Base-by-base conservation (phyloP, 37 sponge, comb jelly and placozoan species). In the Cliona cf. orientalis region DNA sequence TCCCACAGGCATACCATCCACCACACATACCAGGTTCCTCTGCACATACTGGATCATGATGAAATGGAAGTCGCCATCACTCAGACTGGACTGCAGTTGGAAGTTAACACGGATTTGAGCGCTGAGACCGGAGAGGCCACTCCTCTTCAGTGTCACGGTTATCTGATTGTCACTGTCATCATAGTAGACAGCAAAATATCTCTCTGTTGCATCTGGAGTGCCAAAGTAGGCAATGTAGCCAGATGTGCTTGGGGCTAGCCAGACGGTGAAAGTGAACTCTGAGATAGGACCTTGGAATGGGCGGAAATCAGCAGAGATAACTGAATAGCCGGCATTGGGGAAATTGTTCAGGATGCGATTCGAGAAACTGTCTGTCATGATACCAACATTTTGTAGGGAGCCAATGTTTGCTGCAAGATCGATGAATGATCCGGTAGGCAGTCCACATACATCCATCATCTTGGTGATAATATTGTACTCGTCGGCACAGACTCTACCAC, bases 101-200 rank as follows among this genome's bases (percentile, higher is more conserved):
- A 85, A 92, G 66, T 69, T 77, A 14, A 92, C 66, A 22, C 76
- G 44, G 0, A 92, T 72, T 34, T 85, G 85, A 19, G 78, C 78
- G 5, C 31, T 28, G 1, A 81, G 73, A 25, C 89, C 89, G 67
- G 80, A 53, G 1, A 66, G 3, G 1, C 78, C 81, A 22, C 39
- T 49, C 28, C 73, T 67, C 67, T 84, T 88, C 37, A 92, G 56
- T 23, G 69, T 78, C 23, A 81, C 85, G 63, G 70, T 73, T 5
- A 92, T 12, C 56, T 79, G 86, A 57, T 80, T 72, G 12, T 60
- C 40, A 0, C 9, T 55, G 4, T 63, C 33, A 31, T 61, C 46
- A 56, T 71, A 88, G 63, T 81, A 88, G 3, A 88, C 70, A 21
- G 89, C 77, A 76, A 87, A 81, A 61, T 92, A 92, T 25, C 93